phyloP scores from a whole-genome alignment of 2,797 vertebrate species.

The Balearica regulorum region DNA sequence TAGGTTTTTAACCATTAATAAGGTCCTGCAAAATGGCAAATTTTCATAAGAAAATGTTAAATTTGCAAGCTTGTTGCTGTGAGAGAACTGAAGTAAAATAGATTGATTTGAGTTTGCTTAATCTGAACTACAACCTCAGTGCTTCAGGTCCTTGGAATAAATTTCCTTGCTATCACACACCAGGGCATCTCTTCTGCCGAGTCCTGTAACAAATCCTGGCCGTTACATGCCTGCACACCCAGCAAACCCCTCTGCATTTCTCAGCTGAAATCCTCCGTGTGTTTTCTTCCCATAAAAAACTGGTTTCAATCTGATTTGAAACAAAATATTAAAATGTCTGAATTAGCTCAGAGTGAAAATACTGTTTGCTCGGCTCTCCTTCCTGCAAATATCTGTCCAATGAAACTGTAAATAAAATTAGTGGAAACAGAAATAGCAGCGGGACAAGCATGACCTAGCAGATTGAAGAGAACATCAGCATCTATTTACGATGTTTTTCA shows the following conservation, averaged over 20 bases:
- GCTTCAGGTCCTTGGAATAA: neutral
- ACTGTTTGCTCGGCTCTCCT: neutral
- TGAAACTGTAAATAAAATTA: neutral
- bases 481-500: neutral
- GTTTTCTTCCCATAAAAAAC: neutral
- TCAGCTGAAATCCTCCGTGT: neutral
- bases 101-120: neutral
- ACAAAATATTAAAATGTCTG: neutral
- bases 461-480: neutral
- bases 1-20: neutral
- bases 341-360: neutral
- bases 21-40: neutral
- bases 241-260: neutral
- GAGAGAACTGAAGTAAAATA: neutral
- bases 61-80: neutral
- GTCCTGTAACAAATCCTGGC: neutral
- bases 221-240: neutral
- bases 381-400: neutral
- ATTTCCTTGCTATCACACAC: neutral
- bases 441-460: neutral
- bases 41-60: neutral
- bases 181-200: neutral
- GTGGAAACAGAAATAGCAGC: neutral
- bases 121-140: neutral
- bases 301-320: neutral